These are phyloP conservation scores for Echeneis naucrates DNA, from an alignment of 2,797 vertebrate species.

Conservation along the genomic window DNA sequence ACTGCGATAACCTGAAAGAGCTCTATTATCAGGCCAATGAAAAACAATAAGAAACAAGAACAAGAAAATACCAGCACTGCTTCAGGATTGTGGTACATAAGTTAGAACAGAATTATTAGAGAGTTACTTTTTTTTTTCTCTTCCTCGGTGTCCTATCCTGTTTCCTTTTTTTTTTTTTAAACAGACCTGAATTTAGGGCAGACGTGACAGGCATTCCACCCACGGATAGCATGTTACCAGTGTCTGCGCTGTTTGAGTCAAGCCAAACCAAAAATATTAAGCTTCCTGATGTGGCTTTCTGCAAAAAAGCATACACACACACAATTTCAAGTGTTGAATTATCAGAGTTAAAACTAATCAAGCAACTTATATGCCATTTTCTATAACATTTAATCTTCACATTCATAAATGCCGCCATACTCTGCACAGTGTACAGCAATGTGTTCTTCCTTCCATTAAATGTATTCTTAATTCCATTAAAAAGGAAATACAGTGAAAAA, in stretches of 20 bases:
- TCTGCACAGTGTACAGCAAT: neutral
- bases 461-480: too few relatives aligned
- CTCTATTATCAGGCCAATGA: neutral
- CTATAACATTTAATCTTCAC: conserved; percentile 6
- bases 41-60: neutral
- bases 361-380: neutral
- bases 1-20: neutral
- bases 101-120: conserved; percentile 5
- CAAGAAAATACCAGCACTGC: neutral
- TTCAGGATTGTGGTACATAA: neutral
- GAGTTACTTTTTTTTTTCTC: conserved; percentile 12
- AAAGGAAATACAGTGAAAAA: conserved; percentile 23
- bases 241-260: conserved; percentile 53
- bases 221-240: conserved; percentile 34
- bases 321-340: neutral
- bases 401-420: neutral
- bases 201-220: conserved; percentile 67
- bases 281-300: conserved; percentile 35
- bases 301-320: conserved; percentile 16
- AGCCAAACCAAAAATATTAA: conserved; percentile 36
- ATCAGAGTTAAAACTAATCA: conserved; percentile 33
- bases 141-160: conserved; percentile 49
- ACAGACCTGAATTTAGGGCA: conserved; percentile 69
- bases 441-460: neutral
- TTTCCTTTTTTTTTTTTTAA: conserved; percentile 49